Evolutionary conservation across 2,113 vertebrate genomes (phyloP).

Genomic region (Xiphophorus hellerii): DNA sequence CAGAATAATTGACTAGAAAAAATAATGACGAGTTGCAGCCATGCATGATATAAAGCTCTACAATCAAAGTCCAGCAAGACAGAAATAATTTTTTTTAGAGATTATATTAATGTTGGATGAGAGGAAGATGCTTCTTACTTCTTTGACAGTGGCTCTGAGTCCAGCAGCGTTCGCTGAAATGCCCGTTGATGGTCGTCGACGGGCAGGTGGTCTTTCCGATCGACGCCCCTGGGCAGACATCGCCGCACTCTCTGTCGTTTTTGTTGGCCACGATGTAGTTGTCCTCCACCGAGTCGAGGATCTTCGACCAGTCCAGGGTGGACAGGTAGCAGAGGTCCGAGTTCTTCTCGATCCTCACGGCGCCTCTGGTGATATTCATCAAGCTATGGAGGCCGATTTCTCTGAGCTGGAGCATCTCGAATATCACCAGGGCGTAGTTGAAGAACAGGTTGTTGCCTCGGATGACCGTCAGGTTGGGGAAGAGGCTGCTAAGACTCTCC

Average conservation of each 20-base stretch:
- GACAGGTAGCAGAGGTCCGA: conserved; percentile 94
- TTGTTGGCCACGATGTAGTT: conserved; percentile 95
- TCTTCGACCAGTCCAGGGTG: conserved; percentile 96
- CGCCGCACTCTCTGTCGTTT: conserved; percentile 91
- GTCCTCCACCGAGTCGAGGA: conserved; percentile 92
- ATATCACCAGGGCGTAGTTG: conserved; percentile 95
- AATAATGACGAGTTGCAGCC: no score
- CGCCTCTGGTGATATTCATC: conserved; percentile 94
- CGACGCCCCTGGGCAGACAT: conserved; percentile 88
- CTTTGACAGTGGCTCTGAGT: conserved; percentile 91
- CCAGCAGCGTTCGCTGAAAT: conserved; percentile 94
- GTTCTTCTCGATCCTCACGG: conserved; percentile 96
- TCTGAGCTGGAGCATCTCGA: conserved; percentile 96
- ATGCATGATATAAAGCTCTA: background rate
- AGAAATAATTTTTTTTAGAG: background rate
- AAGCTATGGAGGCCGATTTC: conserved; percentile 93
- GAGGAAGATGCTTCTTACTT: conserved; percentile 79
- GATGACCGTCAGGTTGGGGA: conserved; percentile 96
- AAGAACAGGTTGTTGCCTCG: conserved; percentile 95
- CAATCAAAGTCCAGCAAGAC: background rate
- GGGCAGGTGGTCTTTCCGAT: conserved; percentile 89
- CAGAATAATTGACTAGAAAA: no score
- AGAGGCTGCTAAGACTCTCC: conserved; percentile 92
- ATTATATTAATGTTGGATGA: background rate
- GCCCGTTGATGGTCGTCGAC: conserved; percentile 89